A percentile compares a stretch with the other conserved stretches of the same genome.
These are phyloP conservation scores for Catostylus mosaicus DNA, from an alignment of 30 jellyfish, hydroid and myxozoan species.

Conservation along the genomic window DNA sequence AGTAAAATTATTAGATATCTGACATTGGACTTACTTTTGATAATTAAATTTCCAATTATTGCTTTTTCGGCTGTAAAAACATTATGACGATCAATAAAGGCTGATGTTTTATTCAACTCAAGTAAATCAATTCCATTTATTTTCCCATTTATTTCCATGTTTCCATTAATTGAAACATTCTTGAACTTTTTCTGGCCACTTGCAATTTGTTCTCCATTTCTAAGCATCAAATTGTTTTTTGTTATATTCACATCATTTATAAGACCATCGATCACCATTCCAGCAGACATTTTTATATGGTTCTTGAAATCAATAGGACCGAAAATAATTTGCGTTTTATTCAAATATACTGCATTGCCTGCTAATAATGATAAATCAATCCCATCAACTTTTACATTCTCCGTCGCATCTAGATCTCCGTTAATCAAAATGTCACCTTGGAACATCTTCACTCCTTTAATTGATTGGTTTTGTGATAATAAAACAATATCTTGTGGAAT, in stretches of 20 bases:
- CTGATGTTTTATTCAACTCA: slow-evolving; percentile 50
- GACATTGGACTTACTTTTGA: slow-evolving; percentile 58
- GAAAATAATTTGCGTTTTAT: slow-evolving; percentile 27
- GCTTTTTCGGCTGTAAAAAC: slow-evolving; percentile 57
- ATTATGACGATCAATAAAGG: slow-evolving; percentile 58
- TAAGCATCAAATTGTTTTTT: slow-evolving; percentile 44
- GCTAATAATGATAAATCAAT: slow-evolving; percentile 67
- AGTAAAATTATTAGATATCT: background rate
- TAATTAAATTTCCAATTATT: slow-evolving; percentile 49
- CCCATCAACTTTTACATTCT: slow-evolving; percentile 56
- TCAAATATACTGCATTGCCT: slow-evolving; percentile 32
- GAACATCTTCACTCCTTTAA: slow-evolving; percentile 53
- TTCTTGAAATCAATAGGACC: slow-evolving; percentile 28
- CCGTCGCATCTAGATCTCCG: slow-evolving; percentile 60
- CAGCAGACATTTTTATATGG: background rate
- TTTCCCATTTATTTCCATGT: slow-evolving; percentile 21
- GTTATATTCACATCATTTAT: slow-evolving; percentile 68
- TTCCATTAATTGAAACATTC: slow-evolving; percentile 29
- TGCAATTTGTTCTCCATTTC: slow-evolving; percentile 54
- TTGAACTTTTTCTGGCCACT: slow-evolving; percentile 59
- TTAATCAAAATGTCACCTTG: slow-evolving; percentile 28
- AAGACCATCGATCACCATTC: slow-evolving; percentile 32
- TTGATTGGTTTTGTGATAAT: slow-evolving; percentile 44
- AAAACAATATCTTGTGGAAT: slow-evolving; percentile 61
- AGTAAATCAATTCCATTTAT: slow-evolving; percentile 59